Percentiles rank a stretch among this genome's conserved stretches.
These are phyloP conservation scores for Drosophila obscura DNA, from an alignment of 1,140 invertebrate species.

Conservation along the genomic window DNA sequence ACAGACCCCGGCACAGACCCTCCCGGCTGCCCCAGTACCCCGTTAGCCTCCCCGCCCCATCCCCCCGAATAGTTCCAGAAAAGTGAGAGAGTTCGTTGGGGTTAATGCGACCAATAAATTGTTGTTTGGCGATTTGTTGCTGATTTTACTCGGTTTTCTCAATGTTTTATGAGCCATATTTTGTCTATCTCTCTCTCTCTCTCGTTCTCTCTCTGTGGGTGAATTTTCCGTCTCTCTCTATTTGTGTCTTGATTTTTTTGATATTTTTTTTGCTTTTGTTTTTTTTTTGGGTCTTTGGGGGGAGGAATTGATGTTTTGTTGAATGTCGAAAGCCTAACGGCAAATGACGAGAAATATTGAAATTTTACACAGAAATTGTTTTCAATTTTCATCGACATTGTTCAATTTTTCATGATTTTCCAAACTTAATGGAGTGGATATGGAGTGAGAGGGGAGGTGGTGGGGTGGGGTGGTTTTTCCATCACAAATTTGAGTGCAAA, in stretches of 20 bases:
- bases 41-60: not conserved
- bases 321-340: conserved; percentile 47
- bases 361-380: conserved; percentile 71
- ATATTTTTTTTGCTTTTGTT: conserved; percentile 5
- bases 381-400: conserved; percentile 75
- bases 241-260: conserved; percentile 2
- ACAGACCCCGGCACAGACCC: not conserved
- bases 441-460: too few species aligned
- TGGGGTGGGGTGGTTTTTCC: too few species aligned
- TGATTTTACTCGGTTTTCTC: conserved; percentile 36
- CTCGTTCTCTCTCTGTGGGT: not conserved
- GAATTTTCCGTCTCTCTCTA: conserved; percentile 3
- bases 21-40: conserved; percentile 16
- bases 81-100: conserved; percentile 77
- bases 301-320: too few species aligned
- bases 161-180: conserved; percentile 75
- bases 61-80: conserved; percentile 11
- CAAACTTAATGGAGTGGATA: too few species aligned
- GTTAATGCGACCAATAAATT: conserved; percentile 79
- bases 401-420: conserved; percentile 67
- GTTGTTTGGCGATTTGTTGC: conserved; percentile 65
- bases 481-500: conserved; percentile 57
- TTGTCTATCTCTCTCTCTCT: conserved; percentile 14
- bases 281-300: conserved; percentile 7
- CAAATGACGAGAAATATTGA: conserved; percentile 71